phyloP scores from a whole-genome alignment of 2,888 invertebrate genomes.

The Erebia ligea region DNA sequence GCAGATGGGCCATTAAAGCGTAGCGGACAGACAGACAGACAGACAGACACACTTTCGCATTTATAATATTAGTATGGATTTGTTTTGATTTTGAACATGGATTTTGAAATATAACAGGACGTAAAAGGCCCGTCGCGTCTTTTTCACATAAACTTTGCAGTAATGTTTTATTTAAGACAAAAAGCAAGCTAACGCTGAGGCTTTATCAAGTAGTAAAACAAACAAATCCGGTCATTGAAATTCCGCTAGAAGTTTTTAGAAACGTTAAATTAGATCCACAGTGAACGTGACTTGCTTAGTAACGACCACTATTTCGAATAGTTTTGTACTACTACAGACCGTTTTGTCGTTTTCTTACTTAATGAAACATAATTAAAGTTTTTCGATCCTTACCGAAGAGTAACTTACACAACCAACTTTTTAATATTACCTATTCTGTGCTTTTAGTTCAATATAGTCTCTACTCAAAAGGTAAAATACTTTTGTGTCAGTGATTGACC shows the following conservation, averaged over 20 bases:
- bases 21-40: too few relatives aligned
- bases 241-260: constrained; percentile 67
- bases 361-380: constrained; percentile 11
- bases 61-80: too few relatives aligned
- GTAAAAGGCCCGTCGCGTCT: background rate
- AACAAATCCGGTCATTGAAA: constrained; percentile 55
- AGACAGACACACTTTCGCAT: too few relatives aligned
- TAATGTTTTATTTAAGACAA: constrained; percentile 11
- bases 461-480: too few relatives aligned
- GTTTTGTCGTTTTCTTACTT: constrained; percentile 20
- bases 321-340: constrained; percentile 42
- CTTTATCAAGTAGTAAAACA: constrained; percentile 25
- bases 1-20: too few relatives aligned
- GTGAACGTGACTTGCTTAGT: constrained; percentile 67
- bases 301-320: constrained; percentile 54
- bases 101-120: background rate
- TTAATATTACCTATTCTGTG: too few relatives aligned
- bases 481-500: too few relatives aligned
- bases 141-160: constrained; percentile 3
- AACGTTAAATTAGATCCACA: constrained; percentile 70
- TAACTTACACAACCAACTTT: too few relatives aligned
- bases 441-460: too few relatives aligned
- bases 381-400: background rate
- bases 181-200: background rate
- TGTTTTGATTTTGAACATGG: background rate